Percentiles rank a stretch among this genome's conserved stretches.
These are phyloP conservation scores for Synanceia verrucosa DNA, from an alignment of 2,797 vertebrate species.

Conservation along the genomic window DNA sequence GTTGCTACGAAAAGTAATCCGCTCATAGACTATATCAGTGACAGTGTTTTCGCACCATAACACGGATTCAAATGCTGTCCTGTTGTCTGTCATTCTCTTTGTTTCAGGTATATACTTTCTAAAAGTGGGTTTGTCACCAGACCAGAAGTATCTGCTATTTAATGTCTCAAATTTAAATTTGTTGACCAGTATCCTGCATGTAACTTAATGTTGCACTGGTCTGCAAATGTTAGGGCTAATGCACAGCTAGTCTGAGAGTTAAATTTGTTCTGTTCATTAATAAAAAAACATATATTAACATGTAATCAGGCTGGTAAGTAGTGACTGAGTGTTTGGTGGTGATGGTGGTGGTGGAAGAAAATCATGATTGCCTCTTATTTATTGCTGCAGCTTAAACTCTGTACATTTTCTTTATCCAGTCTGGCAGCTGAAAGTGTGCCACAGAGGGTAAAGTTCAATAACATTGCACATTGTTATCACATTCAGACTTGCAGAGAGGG, in stretches of 20 bases:
- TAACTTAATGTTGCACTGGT: too few species aligned
- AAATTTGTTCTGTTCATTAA: not conserved
- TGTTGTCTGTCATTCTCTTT: not conserved
- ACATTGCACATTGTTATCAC: constrained; percentile 39
- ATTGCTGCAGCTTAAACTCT: not conserved
- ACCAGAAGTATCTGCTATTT: not conserved
- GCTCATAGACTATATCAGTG: constrained; percentile 31
- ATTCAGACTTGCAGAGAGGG: not conserved
- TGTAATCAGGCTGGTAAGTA: not conserved
- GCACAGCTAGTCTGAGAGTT: not conserved
- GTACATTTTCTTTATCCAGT: not conserved
- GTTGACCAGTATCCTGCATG: too few species aligned
- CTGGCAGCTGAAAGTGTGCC: constrained; percentile 28
- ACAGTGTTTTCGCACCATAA: not conserved
- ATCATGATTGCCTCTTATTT: not conserved
- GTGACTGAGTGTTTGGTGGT: too few species aligned
- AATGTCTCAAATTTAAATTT: not conserved
- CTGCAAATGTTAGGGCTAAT: too few species aligned
- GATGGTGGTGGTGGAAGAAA: not conserved
- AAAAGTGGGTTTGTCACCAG: not conserved
- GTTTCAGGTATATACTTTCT: not conserved
- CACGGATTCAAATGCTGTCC: not conserved
- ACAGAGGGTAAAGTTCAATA: constrained; percentile 58
- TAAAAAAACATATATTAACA: not conserved
- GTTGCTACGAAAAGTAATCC: constrained; percentile 14